Conservation (phyloP, 2,113 vertebrate genomes). For the Clupea harengus region DNA sequence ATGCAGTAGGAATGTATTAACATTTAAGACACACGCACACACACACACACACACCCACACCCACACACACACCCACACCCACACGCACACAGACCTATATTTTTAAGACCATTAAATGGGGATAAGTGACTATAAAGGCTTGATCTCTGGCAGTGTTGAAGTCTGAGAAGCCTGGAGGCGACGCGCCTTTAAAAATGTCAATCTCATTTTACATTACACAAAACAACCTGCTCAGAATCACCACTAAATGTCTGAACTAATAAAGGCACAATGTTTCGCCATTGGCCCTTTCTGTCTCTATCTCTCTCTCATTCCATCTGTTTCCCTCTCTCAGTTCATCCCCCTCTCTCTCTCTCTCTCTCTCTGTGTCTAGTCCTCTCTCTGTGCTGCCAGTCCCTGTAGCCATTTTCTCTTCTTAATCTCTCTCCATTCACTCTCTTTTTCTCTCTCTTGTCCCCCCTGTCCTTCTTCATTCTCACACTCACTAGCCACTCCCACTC, state of each 20-base stretch:
- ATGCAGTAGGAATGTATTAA: constrained; percentile 2
- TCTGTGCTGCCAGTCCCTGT: not conserved
- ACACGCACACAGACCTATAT: constrained; percentile 1
- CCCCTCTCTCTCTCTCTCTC: not conserved
- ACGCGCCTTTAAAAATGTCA: constrained; percentile 44
- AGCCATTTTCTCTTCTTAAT: not conserved
- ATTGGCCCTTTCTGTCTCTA: not conserved
- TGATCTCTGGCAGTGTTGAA: constrained; percentile 1
- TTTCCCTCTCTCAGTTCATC: not conserved
- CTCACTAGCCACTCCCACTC: no score
- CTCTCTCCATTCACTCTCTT: not conserved
- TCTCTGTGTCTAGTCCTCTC: not conserved
- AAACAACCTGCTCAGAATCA: not conserved
- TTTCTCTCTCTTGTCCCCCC: not conserved
- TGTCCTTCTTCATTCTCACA: no score
- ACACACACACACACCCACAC: not conserved
- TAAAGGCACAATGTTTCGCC: not conserved
- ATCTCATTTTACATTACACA: constrained; percentile 3
- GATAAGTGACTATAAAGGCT: constrained; percentile 2
- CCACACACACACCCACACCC: not conserved
- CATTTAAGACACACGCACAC: not conserved
- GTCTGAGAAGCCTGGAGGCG: constrained; percentile 11
- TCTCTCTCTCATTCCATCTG: not conserved
- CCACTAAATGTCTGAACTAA: not conserved
- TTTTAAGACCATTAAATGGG: constrained; percentile 13